Base-by-base conservation (phyloP, 2,797 vertebrate genomes). In the Eremophila alpestris region DNA sequence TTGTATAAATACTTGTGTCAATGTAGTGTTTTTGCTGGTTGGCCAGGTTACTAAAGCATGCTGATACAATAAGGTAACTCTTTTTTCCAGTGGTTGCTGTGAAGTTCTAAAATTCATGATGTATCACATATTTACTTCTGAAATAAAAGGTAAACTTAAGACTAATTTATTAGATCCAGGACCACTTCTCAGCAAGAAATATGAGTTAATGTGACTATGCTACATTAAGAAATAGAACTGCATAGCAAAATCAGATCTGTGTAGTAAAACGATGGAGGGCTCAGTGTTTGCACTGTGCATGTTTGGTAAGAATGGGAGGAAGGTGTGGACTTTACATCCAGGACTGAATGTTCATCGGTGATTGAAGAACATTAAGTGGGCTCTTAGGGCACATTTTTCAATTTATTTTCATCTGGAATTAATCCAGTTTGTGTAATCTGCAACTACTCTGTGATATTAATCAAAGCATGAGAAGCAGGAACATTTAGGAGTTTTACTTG, bases 211-310 rank as follows among this genome's bases (percentile, higher is more conserved):
- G 22, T 60, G 24, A 36, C 32, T 43, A 5, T 0, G 2, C 21
- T 22, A 52, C 5, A 8, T 40, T 34, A 77, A 13, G 11, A 88
- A 32, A 51, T 23, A 67, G 30, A 65, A 38, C 10, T 51, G 19
- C 19, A 41, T 8, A 40, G 38, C 15, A 86, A 49, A 38, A 60
- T 6, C 34, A 69, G 36, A 8, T 20, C 14, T 49, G 7, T 16
- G 16, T 2, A 62, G 8, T 45, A 36, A 56, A 94, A 65, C 38
- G 11, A 19, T 9, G 27, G 13, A 43, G 7, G 17, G 14, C 2
- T 71, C 5, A 4, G 6, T 48, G 34, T 40, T 82, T 40, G 22
- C 17, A 7, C 15, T 0, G 1, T 27, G 48, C 8, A 2, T 7
- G 9, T 73, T 67, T 83, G 16, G 16, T 36, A 34, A 9, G 27